Base-by-base conservation (phyloP, 2,113 vertebrate species). In the Bettongia penicillata region DNA sequence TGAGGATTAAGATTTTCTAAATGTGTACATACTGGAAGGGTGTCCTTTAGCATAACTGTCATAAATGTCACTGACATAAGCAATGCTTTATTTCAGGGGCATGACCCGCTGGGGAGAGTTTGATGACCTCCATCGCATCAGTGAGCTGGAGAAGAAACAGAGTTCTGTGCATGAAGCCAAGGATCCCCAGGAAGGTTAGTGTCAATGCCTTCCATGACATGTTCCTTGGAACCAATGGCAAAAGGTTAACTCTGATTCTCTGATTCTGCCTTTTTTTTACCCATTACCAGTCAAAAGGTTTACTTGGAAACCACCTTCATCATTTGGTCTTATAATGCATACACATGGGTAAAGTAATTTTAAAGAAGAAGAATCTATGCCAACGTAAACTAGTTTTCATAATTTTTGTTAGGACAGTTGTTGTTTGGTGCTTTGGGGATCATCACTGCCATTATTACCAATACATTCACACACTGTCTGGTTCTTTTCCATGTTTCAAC, bases 21-120 rank as follows among this genome's bases (percentile, higher is more conserved):
- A 19, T 43, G 19, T 84, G 6, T 84, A 43, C 37, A n/a, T 19
- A 43, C 19, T 7, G n/a, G 14, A 77, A 77, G 61, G 37, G 14
- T 16, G 10, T n/a, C 37, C 61, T 16, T n/a, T n/a, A n/a, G 61
- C 37, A 19, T n/a, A 77, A 19, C 31, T 77, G 61, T 5, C 61
- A 77, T 37, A 77, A 9, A 77, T 89, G 53, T 92, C 31, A 90
- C 5, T 95, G 57, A 94, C 28, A 84, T 53, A n/a, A 96, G 95
- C 93, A 96, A 9, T 94, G 68, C 90, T 94, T 50, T 97, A 31
- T 98, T 98, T 51, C 97, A 99, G 99, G 94, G 99, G 99, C 24
- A 99, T 99, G 99, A 99, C 99, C 0, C 99, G 99, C 53, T 99
- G 99, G 99, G 99, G 99, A 77, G 99, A 99, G 91, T 99, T 99